phyloP scores from a whole-genome alignment of 2,888 invertebrate genomes.

The Cacoxenus indagator region DNA sequence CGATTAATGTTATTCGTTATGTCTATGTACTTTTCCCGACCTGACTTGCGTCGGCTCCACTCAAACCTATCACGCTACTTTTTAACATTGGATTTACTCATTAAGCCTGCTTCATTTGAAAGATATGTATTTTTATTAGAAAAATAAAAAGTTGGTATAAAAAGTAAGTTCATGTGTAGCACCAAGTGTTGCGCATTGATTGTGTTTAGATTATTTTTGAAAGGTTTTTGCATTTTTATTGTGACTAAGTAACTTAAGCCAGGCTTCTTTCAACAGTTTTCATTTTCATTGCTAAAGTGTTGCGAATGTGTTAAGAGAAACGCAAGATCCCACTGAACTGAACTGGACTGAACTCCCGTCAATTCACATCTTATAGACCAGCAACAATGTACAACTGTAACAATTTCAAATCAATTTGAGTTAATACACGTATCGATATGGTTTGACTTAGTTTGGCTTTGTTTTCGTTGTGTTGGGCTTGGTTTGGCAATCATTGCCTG shows the following conservation, averaged over 20 bases:
- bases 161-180: not conserved
- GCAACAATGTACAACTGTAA: not conserved
- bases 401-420: not conserved
- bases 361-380: too few relatives aligned
- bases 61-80: too few relatives aligned
- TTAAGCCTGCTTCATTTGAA: too few relatives aligned
- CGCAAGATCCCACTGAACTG: too few relatives aligned
- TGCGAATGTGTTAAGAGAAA: not conserved
- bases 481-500: not conserved
- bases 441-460: not conserved
- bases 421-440: not conserved
- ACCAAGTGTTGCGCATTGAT: not conserved
- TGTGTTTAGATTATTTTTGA: too few relatives aligned
- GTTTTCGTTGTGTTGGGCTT: not conserved
- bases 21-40: too few relatives aligned
- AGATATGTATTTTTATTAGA: too few relatives aligned
- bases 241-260: conserved; percentile 45
- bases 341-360: too few relatives aligned
- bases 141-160: not conserved
- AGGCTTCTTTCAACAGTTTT: not conserved
- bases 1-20: too few relatives aligned
- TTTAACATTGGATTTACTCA: too few relatives aligned
- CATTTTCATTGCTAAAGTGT: conserved; percentile 14
- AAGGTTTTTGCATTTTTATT: too few relatives aligned
- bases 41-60: too few relatives aligned